Evolutionary conservation across 2,888 invertebrate species (phyloP).

Genomic region (Drosophila nr. perissopoda): DNA sequence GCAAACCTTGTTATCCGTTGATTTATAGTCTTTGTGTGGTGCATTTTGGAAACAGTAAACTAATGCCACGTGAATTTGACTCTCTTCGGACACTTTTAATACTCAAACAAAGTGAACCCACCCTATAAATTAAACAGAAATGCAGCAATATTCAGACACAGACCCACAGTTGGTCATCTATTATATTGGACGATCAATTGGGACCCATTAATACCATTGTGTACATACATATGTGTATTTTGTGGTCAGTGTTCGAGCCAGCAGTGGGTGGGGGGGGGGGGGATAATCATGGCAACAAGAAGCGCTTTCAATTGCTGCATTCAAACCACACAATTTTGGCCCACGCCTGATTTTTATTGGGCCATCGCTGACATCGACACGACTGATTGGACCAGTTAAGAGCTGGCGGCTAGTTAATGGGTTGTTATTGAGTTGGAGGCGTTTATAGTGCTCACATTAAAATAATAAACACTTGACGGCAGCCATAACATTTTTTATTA

Average conservation of each 20-base stretch:
- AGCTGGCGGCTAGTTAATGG: slow-evolving; percentile 37
- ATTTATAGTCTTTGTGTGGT: background rate
- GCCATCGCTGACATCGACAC: slow-evolving; percentile 20
- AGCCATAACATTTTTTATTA: slow-evolving; percentile 41
- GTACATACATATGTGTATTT: slow-evolving; percentile 12
- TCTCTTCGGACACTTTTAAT: slow-evolving; percentile 36
- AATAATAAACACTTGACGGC: slow-evolving; percentile 73
- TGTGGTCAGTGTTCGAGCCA: slow-evolving; percentile 27
- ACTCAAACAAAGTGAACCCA: slow-evolving; percentile 45
- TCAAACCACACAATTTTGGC: slow-evolving; percentile 18
- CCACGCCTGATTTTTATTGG: slow-evolving; percentile 50
- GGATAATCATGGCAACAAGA: background rate
- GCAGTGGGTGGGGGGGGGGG: background rate
- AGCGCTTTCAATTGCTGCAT: slow-evolving; percentile 35
- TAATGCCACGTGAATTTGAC: slow-evolving; percentile 19
- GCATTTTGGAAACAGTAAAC: background rate
- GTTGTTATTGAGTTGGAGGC: slow-evolving; percentile 9
- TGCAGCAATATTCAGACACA: slow-evolving; percentile 32
- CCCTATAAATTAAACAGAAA: slow-evolving; percentile 39
- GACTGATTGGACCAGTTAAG: slow-evolving; percentile 51
- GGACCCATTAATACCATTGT: slow-evolving; percentile 48
- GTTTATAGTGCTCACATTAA: slow-evolving; percentile 57
- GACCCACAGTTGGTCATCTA: slow-evolving; percentile 48
- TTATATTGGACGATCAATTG: slow-evolving; percentile 60
- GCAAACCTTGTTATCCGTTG: background rate